Base-by-base conservation (phyloP, 2,797 vertebrate species). In the Sphaeramia orbicularis region DNA sequence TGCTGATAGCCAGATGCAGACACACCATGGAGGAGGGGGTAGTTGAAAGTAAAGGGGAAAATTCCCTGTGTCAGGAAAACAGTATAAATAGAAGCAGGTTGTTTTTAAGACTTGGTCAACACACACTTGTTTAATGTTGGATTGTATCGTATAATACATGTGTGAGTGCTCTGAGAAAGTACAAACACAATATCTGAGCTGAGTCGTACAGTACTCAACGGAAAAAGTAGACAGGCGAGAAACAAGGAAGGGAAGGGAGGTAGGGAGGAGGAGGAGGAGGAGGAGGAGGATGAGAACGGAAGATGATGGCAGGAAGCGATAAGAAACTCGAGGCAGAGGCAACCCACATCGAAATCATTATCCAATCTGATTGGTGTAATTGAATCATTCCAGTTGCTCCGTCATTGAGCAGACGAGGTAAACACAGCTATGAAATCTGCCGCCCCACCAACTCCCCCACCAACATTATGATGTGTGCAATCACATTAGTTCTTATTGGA, bases 401-500 rank as follows among this genome's bases (percentile, higher is more conserved):
- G 80, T 88, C 88, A 87, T 76, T 90, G 90, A 88, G 83, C 88
- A 86, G 86, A 85, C 49, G 84, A 86, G 80, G 85, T 90, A 91
- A 90, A 91, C 86, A 88, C 70, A 65, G 85, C 80, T 86, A 88
- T 89, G 88, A 88, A 89, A 86, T 82, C 80, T 67, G 67, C 63
- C 70, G 66, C 57, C 66, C 42, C 27, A 18, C 42, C 19, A 19
- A 47, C 42, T 16, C 11, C 43, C 53, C 12, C 42, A n/a, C 59
- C 36, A 71, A 78, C 75, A 86, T 86, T 89, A 90, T 88, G 84
- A 91, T 90, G 82, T 84, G 82, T 74, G 75, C 88, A 87, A 91
- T 92, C 86, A 87, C 88, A 92, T 92, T 92, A 90, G 81, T 81
- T 86, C 78, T 91, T 88, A 92, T 90, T 90, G 91, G 88, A 93